phyloP scores from a whole-genome alignment of 2,113 vertebrate genomes.

The Gopherus evgoodei region DNA sequence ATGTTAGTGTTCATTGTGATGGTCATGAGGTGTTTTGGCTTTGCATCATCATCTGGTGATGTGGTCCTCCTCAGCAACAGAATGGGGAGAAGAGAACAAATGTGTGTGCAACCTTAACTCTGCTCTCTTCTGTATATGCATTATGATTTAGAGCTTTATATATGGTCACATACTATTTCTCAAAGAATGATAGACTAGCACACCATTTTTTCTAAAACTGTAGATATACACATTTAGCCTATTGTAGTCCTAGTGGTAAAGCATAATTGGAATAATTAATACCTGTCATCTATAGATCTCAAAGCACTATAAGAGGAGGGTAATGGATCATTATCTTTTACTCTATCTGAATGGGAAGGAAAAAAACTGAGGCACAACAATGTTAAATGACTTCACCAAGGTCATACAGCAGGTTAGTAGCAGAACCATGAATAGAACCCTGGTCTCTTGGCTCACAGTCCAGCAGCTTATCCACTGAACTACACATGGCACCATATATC shows the following conservation, averaged over 20 bases:
- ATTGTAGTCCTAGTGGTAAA: not conserved
- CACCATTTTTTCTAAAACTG: not conserved
- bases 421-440: not conserved
- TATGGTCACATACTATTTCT: fast-evolving
- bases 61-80: not conserved
- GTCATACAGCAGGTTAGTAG: not conserved
- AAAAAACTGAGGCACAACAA: not conserved
- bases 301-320: not conserved
- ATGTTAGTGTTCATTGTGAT: not conserved
- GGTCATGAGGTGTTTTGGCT: not conserved
- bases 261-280: not conserved
- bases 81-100: not conserved
- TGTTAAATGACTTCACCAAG: not conserved
- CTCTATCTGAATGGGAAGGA: not conserved
- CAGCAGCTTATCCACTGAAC: not conserved
- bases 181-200: not conserved
- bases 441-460: not conserved
- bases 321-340: not conserved
- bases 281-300: not conserved
- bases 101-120: fast-evolving
- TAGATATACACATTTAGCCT: not conserved
- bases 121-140: not conserved
- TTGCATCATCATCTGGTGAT: not conserved
- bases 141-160: not conserved
- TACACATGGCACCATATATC: not conserved